These are phyloP conservation scores for Eurypyga helias DNA, from an alignment of 2,113 vertebrate species.

Conservation along the genomic window DNA sequence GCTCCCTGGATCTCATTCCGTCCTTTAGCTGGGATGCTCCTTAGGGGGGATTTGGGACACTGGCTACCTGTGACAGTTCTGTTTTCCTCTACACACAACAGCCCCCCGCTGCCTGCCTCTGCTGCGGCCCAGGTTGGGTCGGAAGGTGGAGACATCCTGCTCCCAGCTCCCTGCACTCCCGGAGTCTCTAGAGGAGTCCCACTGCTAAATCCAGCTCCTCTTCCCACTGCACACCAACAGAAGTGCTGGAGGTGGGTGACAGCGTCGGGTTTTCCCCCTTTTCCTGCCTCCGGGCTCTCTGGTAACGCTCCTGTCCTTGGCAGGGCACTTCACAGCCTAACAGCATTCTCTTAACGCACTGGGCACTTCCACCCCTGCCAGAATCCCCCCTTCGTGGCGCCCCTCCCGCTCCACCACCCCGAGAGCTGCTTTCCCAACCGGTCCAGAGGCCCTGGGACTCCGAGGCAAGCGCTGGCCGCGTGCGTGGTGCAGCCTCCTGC, in stretches of 20 bases:
- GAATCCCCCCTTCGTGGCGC: not conserved
- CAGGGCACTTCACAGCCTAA: not conserved
- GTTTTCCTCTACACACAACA: not conserved
- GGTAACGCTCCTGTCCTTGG: not conserved
- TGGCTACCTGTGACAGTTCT: not conserved
- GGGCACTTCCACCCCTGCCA: not conserved
- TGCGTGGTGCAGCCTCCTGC: not conserved
- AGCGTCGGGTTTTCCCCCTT: not conserved
- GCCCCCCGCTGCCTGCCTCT: not conserved
- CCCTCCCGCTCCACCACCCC: rapidly evolving
- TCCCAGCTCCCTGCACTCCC: not conserved
- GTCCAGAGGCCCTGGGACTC: not conserved
- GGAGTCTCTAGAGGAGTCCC: not conserved
- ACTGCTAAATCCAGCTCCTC: not conserved
- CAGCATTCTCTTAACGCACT: rapidly evolving
- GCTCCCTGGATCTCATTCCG: rapidly evolving
- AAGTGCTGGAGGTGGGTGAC: not conserved
- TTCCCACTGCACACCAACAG: not conserved
- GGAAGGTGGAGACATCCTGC: not conserved
- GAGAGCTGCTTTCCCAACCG: not conserved
- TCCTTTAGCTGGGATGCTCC: not conserved
- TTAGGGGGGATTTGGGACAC: not conserved
- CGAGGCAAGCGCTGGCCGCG: not conserved
- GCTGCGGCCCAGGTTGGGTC: not conserved
- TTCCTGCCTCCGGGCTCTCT: not conserved